These are phyloP conservation scores for Xylocampa areola DNA, from an alignment of 2,888 invertebrate species.

Conservation along the genomic window DNA sequence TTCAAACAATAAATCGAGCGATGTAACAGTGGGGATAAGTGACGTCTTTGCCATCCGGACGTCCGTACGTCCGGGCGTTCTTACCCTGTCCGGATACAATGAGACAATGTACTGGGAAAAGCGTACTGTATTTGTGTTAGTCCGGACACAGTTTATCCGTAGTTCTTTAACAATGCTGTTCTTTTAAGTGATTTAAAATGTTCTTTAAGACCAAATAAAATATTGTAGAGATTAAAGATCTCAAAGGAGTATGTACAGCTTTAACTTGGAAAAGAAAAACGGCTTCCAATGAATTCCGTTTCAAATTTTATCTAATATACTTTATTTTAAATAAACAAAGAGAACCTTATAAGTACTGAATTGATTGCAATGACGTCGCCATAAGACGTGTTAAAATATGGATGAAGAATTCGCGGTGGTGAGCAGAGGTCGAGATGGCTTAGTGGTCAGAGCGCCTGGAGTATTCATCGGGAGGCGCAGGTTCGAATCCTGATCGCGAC, in stretches of 20 bases:
- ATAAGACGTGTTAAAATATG: too few relatives aligned
- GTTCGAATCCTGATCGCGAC: too few relatives aligned
- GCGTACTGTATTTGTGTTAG: slow-evolving; percentile 57
- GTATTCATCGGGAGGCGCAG: too few relatives aligned
- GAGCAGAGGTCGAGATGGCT: too few relatives aligned
- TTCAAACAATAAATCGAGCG: slow-evolving; percentile 54
- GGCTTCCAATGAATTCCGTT: too few relatives aligned
- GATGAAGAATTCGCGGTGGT: too few relatives aligned
- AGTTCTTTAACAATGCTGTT: slow-evolving; percentile 45
- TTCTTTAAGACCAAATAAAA: slow-evolving; percentile 44
- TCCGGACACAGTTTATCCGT: slow-evolving; percentile 51
- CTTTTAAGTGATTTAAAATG: slow-evolving; percentile 60
- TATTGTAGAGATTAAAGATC: slow-evolving; percentile 23
- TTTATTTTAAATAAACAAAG: too few relatives aligned
- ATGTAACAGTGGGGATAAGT: slow-evolving; percentile 48
- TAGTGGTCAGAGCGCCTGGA: too few relatives aligned
- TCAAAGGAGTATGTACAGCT: slow-evolving; percentile 6
- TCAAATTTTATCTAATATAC: too few relatives aligned
- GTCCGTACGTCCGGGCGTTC: slow-evolving; percentile 46
- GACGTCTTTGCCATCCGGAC: slow-evolving; percentile 49
- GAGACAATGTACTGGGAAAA: slow-evolving; percentile 59
- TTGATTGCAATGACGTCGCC: too few relatives aligned
- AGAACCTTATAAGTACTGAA: too few relatives aligned
- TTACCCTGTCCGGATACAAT: slow-evolving; percentile 55
- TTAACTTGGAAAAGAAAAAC: too few relatives aligned